Percentiles rank a stretch among this genome's conserved stretches.
Conservation (phyloP, 2,797 vertebrate genomes). For the Pelochelys cantorii region DNA sequence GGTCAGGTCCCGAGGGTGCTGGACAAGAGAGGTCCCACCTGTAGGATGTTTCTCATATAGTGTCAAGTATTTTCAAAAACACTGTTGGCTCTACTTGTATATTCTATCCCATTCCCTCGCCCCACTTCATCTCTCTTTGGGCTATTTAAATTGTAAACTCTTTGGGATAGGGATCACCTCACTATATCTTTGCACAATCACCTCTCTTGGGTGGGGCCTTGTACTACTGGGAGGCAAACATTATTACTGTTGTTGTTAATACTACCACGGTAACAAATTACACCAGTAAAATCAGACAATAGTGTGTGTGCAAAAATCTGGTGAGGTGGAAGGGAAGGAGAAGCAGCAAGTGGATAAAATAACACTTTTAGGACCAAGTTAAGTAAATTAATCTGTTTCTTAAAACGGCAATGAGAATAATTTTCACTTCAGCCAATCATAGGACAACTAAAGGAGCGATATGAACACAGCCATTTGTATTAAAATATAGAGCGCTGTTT, state of each 20-base stretch:
- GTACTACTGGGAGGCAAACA: neutral
- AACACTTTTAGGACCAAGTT: slow-evolving; percentile 26
- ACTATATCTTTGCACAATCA: rapidly evolving
- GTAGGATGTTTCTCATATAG: slow-evolving; percentile 5
- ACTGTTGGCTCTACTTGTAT: neutral
- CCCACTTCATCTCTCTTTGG: neutral
- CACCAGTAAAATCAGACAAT: slow-evolving; percentile 18
- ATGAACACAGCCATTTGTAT: neutral
- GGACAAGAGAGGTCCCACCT: too few relatives aligned
- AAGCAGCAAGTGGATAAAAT: slow-evolving; percentile 47
- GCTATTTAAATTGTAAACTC: neutral
- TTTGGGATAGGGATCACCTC: neutral
- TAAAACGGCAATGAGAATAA: slow-evolving; percentile 27
- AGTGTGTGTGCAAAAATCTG: slow-evolving; percentile 12
- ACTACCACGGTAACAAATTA: slow-evolving; percentile 54
- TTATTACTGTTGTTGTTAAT: neutral
- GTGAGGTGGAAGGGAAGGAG: slow-evolving; percentile 39
- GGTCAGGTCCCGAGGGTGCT: too few relatives aligned
- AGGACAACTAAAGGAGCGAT: slow-evolving; percentile 43
- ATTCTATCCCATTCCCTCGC: neutral
- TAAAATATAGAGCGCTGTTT: slow-evolving; percentile 16
- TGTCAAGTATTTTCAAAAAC: slow-evolving; percentile 47
- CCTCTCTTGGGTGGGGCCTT: neutral
- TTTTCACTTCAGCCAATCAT: slow-evolving; percentile 12
- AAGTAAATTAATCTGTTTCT: slow-evolving; percentile 5